Evolutionary conservation across 2,888 invertebrate species (phyloP).

Genomic region (Heliconius charithonia): DNA sequence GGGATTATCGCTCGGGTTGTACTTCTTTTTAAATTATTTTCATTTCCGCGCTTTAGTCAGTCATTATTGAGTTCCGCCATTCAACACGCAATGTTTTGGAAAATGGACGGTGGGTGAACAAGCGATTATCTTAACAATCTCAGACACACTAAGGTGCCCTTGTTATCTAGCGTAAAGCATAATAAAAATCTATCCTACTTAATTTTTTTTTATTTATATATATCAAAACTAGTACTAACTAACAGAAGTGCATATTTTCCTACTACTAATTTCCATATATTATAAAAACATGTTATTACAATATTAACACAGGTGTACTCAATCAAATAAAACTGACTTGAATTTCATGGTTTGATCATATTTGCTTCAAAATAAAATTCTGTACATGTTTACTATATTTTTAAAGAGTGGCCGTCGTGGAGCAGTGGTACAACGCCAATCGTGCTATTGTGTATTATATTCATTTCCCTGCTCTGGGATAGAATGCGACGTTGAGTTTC

Average conservation of each 20-base stretch:
- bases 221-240: neutral
- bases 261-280: neutral
- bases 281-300: slow-evolving; percentile 15
- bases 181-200: neutral
- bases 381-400: neutral
- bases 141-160: neutral
- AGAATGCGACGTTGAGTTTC: too few relatives aligned
- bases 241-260: neutral
- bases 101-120: too few relatives aligned
- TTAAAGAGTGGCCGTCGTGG: too few relatives aligned
- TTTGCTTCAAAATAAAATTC: slow-evolving; percentile 6
- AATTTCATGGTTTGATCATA: slow-evolving; percentile 11
- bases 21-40: too few relatives aligned
- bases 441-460: too few relatives aligned
- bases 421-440: too few relatives aligned
- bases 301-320: slow-evolving; percentile 22
- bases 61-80: neutral
- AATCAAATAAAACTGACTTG: neutral
- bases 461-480: too few relatives aligned
- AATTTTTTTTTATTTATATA: too few relatives aligned
- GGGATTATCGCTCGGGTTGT: too few relatives aligned
- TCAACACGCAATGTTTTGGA: too few relatives aligned
- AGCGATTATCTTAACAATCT: neutral
- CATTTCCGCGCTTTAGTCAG: neutral
- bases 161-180: neutral